phyloP scores from a whole-genome alignment of 92 coral and sea anemone species.

The Blastomussa wellsi region DNA sequence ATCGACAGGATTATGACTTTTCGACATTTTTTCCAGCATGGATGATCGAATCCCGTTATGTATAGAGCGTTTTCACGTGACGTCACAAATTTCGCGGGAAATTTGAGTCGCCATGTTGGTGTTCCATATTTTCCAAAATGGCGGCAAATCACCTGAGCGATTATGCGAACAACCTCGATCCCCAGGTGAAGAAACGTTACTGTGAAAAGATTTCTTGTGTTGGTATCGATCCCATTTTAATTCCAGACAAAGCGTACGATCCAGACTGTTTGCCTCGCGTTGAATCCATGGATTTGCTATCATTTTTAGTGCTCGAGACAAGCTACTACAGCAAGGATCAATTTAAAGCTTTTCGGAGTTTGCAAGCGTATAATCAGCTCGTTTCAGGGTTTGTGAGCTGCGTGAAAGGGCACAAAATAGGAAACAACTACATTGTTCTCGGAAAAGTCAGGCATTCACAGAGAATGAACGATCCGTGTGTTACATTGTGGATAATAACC shows the following conservation, averaged over 20 bases:
- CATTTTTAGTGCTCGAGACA: slow-evolving; percentile 50
- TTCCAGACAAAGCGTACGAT: slow-evolving; percentile 30
- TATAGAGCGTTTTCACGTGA: slow-evolving; percentile 33
- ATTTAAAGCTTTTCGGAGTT: slow-evolving; percentile 56
- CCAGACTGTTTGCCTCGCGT: slow-evolving; percentile 58
- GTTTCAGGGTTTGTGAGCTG: slow-evolving; percentile 53
- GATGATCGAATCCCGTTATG: too few relatives aligned
- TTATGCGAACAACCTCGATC: slow-evolving; percentile 40
- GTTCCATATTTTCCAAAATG: slow-evolving; percentile 28
- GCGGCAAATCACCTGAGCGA: slow-evolving; percentile 2
- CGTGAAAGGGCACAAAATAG: slow-evolving; percentile 48
- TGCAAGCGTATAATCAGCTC: slow-evolving; percentile 55
- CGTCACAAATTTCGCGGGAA: slow-evolving; percentile 17
- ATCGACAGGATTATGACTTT: too few relatives aligned
- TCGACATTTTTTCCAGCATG: too few relatives aligned
- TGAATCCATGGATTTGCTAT: slow-evolving; percentile 44
- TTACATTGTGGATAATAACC: slow-evolving; percentile 53
- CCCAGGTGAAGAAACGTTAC: slow-evolving; percentile 37
- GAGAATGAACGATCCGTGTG: slow-evolving; percentile 50
- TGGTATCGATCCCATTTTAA: slow-evolving; percentile 28
- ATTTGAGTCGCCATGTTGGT: slow-evolving; percentile 55
- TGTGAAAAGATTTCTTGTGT: slow-evolving; percentile 41
- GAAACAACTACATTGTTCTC: slow-evolving; percentile 44
- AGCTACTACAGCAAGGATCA: slow-evolving; percentile 63
- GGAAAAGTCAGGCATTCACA: slow-evolving; percentile 65